Percentiles rank a stretch among this genome's conserved stretches.
These are phyloP conservation scores for Peromyscus melanophrys DNA, from an alignment of 2,797 vertebrate genomes.

Conservation along the genomic window DNA sequence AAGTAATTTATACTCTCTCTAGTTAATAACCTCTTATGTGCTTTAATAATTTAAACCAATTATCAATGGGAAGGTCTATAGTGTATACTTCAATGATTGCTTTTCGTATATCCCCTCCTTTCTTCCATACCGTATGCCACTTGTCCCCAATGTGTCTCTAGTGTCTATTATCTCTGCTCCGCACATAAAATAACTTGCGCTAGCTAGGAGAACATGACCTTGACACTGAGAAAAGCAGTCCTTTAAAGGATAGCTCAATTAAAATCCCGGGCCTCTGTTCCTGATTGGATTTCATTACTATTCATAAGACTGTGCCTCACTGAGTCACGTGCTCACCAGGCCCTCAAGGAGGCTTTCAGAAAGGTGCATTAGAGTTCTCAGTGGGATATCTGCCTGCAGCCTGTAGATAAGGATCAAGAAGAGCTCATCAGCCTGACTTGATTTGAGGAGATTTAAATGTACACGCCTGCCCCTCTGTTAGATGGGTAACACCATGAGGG, in stretches of 20 bases:
- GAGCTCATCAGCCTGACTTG: conserved; percentile 79
- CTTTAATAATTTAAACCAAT: conserved; percentile 90
- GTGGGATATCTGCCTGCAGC: conserved; percentile 77
- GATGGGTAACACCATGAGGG: background rate
- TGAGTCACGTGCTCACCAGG: conserved; percentile 81
- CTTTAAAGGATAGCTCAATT: conserved; percentile 92
- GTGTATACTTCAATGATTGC: conserved; percentile 90
- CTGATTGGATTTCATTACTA: conserved; percentile 90
- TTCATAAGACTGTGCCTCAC: conserved; percentile 87
- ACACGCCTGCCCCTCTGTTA: background rate
- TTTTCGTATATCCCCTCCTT: conserved; percentile 87
- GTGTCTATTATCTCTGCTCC: conserved; percentile 87
- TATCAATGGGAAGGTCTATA: conserved; percentile 89
- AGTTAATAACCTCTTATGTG: conserved; percentile 87
- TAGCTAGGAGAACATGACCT: conserved; percentile 90
- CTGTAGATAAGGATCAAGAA: conserved; percentile 78
- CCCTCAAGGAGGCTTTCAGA: conserved; percentile 85
- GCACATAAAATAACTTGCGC: conserved; percentile 87
- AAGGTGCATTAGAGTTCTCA: conserved; percentile 83
- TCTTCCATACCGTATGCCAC: conserved; percentile 86
- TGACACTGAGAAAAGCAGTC: conserved; percentile 84
- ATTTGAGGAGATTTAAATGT: background rate
- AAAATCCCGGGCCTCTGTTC: conserved; percentile 89
- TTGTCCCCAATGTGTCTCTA: conserved; percentile 87
- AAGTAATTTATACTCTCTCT: conserved; percentile 85